These are phyloP conservation scores for Ptycholaimellus sp. DNA, from an alignment of 2,888 invertebrate genomes.

Conservation along the genomic window DNA sequence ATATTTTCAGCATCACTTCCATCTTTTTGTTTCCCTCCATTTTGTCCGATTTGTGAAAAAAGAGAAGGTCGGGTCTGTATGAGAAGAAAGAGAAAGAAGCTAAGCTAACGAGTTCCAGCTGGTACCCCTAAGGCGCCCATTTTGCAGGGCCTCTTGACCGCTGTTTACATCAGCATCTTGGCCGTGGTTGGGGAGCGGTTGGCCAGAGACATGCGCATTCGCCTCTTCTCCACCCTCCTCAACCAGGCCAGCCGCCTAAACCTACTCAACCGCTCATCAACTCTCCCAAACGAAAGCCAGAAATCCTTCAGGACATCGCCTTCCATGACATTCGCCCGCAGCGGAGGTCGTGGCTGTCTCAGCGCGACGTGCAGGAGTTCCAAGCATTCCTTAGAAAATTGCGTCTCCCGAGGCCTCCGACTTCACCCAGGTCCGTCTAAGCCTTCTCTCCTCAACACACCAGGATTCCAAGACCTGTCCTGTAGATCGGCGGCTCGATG, in stretches of 20 bases:
- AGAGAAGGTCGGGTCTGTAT: no score
- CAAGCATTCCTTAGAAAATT: conserved; percentile 79
- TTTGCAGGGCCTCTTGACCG: conserved; percentile 54
- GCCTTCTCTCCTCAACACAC: not conserved
- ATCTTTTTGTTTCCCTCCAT: no score
- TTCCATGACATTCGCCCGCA: conserved; percentile 72
- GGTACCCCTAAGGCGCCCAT: no score
- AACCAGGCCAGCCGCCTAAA: no score
- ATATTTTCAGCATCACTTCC: no score
- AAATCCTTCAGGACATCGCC: conserved; percentile 66
- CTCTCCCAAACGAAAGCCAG: no score
- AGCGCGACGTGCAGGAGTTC: conserved; percentile 87
- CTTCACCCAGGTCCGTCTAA: conserved; percentile 45
- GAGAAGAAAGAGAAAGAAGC: no score
- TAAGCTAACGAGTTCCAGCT: no score
- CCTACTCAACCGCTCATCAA: not conserved
- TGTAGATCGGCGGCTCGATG: conserved; percentile 42
- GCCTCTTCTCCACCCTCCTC: conserved; percentile 11
- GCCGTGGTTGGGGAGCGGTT: conserved; percentile 67
- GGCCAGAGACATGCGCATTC: conserved; percentile 46
- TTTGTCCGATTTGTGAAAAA: no score
- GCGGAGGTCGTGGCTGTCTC: conserved; percentile 71
- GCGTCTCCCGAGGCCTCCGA: conserved; percentile 66
- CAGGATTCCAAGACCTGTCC: not conserved
- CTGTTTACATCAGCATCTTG: conserved; percentile 60